Evolutionary conservation across 2,888 invertebrate species (phyloP).

Genomic region (Rapana venosa): DNA sequence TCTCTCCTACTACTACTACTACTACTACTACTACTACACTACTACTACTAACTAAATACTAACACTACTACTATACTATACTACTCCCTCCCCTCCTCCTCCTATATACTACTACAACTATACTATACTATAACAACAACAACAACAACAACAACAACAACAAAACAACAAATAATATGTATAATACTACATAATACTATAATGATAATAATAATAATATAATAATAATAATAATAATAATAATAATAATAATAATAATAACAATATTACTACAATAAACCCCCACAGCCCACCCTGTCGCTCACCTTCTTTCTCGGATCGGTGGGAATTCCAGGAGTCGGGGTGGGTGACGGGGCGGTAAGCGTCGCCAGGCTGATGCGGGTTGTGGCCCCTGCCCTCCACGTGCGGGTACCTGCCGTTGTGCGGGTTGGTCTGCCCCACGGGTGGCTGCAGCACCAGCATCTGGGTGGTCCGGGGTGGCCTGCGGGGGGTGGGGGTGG

Average conservation of each 20-base stretch:
- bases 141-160: too few relatives aligned
- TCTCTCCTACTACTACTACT: too few relatives aligned
- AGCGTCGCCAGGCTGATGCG: not conserved
- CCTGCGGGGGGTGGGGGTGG: not conserved
- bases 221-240: too few relatives aligned
- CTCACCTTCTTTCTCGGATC: not conserved
- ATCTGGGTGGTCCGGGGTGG: not conserved
- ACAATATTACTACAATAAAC: too few relatives aligned
- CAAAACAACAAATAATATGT: too few relatives aligned
- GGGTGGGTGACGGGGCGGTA: constrained; percentile 10
- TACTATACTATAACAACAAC: too few relatives aligned
- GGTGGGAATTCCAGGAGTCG: not conserved
- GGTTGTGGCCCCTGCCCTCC: not conserved
- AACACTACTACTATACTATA: too few relatives aligned
- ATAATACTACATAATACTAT: not conserved
- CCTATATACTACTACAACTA: too few relatives aligned
- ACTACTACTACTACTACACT: too few relatives aligned
- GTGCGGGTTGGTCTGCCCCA: not conserved
- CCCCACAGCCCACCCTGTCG: not conserved
- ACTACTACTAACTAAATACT: too few relatives aligned
- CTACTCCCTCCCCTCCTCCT: too few relatives aligned
- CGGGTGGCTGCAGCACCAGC: not conserved
- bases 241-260: too few relatives aligned
- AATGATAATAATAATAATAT: not conserved
- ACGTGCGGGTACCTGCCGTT: not conserved